These are phyloP conservation scores for Ahaetulla prasina DNA, from an alignment of 2,113 vertebrate genomes.

Conservation along the genomic window DNA sequence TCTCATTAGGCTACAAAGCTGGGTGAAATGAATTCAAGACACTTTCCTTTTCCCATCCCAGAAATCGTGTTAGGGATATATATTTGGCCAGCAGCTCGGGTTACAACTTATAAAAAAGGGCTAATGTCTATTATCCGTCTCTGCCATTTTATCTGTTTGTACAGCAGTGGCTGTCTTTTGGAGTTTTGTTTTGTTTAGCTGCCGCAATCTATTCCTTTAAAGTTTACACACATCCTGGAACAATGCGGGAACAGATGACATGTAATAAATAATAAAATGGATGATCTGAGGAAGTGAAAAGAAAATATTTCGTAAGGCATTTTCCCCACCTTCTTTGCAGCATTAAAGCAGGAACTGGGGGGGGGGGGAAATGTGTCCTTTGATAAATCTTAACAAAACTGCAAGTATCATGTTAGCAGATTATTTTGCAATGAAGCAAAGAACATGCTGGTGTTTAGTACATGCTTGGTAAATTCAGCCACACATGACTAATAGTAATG, in stretches of 20 bases:
- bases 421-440: background rate
- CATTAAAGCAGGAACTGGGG: rapidly evolving
- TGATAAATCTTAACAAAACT: constrained; percentile 44
- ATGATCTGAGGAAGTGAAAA: background rate
- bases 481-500: background rate
- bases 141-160: background rate
- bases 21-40: background rate
- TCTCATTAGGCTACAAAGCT: background rate
- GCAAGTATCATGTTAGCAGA: background rate
- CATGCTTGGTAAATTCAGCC: constrained; percentile 13
- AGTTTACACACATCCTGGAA: background rate
- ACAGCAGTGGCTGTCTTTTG: background rate
- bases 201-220: background rate
- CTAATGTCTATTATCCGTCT: background rate
- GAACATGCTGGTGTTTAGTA: background rate
- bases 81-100: background rate
- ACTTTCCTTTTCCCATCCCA: background rate
- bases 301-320: background rate
- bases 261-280: background rate
- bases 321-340: background rate
- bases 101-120: background rate
- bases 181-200: background rate
- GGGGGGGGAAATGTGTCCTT: background rate
- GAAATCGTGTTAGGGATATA: background rate
- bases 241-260: background rate